Percentiles rank a stretch among this genome's conserved stretches.
phyloP scores from a whole-genome alignment of 2,888 invertebrate species.

The Elmis aenea region DNA sequence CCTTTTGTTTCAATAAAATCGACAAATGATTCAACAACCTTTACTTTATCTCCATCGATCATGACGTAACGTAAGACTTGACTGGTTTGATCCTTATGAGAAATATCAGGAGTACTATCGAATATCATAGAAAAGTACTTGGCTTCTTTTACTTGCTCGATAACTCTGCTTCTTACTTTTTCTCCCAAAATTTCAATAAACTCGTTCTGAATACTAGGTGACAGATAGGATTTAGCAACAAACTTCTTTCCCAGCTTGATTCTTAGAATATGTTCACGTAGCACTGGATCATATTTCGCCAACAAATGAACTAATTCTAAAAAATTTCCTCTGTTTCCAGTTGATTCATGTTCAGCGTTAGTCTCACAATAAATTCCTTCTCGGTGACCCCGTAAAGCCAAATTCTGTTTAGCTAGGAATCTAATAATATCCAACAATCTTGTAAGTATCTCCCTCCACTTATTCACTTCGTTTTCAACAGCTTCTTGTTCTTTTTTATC shows the following conservation, averaged over 20 bases:
- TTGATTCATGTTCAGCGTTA: too few relatives aligned
- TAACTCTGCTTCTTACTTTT: slow-evolving; percentile 9
- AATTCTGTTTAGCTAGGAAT: slow-evolving; percentile 13
- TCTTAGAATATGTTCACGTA: slow-evolving; percentile 14
- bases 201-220: slow-evolving; percentile 13
- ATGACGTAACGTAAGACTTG: slow-evolving; percentile 24
- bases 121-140: slow-evolving; percentile 13
- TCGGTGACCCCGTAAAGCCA: slow-evolving; percentile 11
- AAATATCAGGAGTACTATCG: slow-evolving; percentile 12
- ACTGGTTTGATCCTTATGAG: slow-evolving; percentile 24
- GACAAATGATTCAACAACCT: slow-evolving; percentile 26
- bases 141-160: slow-evolving; percentile 5
- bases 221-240: too few relatives aligned
- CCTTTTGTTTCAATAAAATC: slow-evolving; percentile 26
- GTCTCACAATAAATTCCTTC: too few relatives aligned
- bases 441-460: slow-evolving; percentile 14
- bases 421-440: slow-evolving; percentile 4
- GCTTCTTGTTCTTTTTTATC: slow-evolving; percentile 19
- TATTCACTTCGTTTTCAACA: slow-evolving; percentile 8
- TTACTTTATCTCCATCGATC: slow-evolving; percentile 21
- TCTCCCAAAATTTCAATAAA: slow-evolving; percentile 11
- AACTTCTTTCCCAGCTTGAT: slow-evolving; percentile 16
- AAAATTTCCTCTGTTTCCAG: slow-evolving; percentile 15
- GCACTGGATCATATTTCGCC: slow-evolving; percentile 17
- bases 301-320: slow-evolving; percentile 15